Conservation (phyloP, 2,888 invertebrate species). For the Parasteatoda lunata region DNA sequence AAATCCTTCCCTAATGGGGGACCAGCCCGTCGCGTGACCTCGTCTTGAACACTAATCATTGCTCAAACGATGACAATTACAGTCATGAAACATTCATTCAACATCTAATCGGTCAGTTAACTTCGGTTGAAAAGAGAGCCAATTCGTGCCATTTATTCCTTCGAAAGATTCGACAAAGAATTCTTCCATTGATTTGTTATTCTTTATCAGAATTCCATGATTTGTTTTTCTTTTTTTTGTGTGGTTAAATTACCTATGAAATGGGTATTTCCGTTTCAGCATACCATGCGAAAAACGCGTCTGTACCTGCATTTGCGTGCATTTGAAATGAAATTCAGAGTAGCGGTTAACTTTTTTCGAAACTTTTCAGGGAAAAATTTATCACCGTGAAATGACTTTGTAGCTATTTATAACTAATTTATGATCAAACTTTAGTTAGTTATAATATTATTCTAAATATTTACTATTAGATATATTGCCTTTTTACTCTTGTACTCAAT, state of each 20-base stretch:
- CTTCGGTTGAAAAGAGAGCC: background rate
- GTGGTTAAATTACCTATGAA: background rate
- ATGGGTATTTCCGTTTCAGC: background rate
- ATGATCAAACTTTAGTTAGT: too few relatives aligned
- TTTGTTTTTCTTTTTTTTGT: background rate
- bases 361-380: too few relatives aligned
- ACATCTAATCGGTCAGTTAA: background rate
- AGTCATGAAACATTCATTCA: conserved; percentile 19
- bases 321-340: too few relatives aligned
- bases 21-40: conserved; percentile 27
- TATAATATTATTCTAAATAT: too few relatives aligned
- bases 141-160: background rate
- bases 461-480: too few relatives aligned
- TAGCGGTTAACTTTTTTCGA: too few relatives aligned
- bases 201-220: background rate
- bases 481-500: too few relatives aligned
- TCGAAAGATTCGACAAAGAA: background rate
- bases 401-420: too few relatives aligned
- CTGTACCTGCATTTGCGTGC: too few relatives aligned
- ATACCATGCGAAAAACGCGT: too few relatives aligned
- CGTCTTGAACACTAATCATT: conserved; percentile 32
- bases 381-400: too few relatives aligned
- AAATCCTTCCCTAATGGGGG: conserved; percentile 11
- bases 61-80: conserved; percentile 38
- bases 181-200: background rate